Conservation (phyloP, 2,797 vertebrate species). For the Syndactyla subalaris region DNA sequence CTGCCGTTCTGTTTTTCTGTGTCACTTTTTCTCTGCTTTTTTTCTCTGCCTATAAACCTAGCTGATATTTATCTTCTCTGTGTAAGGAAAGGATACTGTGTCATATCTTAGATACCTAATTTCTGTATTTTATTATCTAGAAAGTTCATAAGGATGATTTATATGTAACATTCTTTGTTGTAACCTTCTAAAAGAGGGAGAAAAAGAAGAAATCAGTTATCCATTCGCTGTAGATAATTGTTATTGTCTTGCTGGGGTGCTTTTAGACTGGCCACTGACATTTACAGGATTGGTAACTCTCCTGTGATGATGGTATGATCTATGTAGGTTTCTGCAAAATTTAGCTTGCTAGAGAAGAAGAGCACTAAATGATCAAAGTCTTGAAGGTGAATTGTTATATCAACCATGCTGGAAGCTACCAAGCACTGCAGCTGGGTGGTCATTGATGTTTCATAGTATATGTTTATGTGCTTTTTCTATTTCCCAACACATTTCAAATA, state of each 20-base stretch:
- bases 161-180: not conserved
- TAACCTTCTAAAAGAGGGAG: not conserved
- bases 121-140: not conserved
- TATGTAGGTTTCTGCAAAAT: not conserved
- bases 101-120: not conserved
- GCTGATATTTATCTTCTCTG: not conserved
- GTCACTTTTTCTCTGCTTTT: not conserved
- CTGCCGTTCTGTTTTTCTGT: not conserved
- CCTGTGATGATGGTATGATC: not conserved
- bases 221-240: not conserved
- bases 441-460: not conserved
- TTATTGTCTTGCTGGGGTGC: not conserved
- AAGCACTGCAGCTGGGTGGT: not conserved
- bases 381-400: not conserved
- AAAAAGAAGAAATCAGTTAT: not conserved
- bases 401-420: not conserved
- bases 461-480: not conserved
- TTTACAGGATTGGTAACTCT: not conserved
- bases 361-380: not conserved
- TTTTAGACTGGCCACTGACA: not conserved
- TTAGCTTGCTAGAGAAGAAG: not conserved
- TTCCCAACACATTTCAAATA: not conserved
- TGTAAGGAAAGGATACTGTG: not conserved
- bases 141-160: not conserved
- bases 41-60: not conserved